phyloP scores from a whole-genome alignment of 2,113 vertebrate species.

The Pygoscelis adeliae region DNA sequence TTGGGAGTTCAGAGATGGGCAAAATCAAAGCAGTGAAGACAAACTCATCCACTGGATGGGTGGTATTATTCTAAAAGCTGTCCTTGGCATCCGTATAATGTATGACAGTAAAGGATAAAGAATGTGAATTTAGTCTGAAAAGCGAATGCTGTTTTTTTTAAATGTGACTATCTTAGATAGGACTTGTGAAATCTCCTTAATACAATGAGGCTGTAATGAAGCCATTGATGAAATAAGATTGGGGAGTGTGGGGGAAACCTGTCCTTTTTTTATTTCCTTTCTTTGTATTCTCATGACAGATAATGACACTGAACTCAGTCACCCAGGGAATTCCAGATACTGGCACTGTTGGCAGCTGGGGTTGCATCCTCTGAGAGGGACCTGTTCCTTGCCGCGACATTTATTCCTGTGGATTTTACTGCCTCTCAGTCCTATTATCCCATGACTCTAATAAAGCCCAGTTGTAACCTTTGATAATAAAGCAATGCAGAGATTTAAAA shows the following conservation, averaged over 20 bases:
- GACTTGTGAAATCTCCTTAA: background rate
- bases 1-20: background rate
- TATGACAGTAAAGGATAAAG: background rate
- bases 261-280: background rate
- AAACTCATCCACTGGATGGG: background rate
- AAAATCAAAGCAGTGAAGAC: slow-evolving; percentile 9
- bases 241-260: background rate
- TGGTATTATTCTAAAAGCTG: background rate
- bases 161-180: background rate
- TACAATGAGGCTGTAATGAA: background rate
- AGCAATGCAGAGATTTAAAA: background rate
- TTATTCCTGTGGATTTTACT: background rate
- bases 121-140: background rate
- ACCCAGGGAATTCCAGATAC: background rate
- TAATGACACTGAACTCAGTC: background rate
- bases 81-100: background rate
- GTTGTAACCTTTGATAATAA: background rate
- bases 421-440: background rate
- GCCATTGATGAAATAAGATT: background rate
- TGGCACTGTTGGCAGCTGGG: background rate
- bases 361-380: background rate
- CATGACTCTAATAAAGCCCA: background rate
- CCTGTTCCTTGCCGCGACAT: background rate
- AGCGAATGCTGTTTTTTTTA: background rate
- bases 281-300: background rate